phyloP scores from a whole-genome alignment of 2,888 invertebrate species.

The Drosophila rubida region DNA sequence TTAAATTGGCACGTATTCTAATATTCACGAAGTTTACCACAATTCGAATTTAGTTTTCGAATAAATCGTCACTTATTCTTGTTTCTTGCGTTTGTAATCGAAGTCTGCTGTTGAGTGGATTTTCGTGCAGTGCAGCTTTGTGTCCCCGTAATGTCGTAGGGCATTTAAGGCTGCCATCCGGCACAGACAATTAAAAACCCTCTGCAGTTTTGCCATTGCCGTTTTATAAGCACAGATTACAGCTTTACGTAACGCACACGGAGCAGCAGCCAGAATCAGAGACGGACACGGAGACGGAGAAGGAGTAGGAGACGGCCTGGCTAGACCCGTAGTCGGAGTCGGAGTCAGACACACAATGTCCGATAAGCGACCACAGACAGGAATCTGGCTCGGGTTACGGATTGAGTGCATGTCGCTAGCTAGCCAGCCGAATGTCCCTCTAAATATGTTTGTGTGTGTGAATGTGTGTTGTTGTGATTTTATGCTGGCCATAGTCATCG shows the following conservation, averaged over 20 bases:
- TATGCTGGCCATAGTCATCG: constrained; percentile 72
- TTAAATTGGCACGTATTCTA: too few relatives aligned
- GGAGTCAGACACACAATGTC: constrained; percentile 55
- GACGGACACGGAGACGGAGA: constrained; percentile 20
- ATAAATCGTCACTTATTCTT: too few relatives aligned
- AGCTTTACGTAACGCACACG: constrained; percentile 76
- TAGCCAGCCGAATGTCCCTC: constrained; percentile 28
- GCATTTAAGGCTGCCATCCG: constrained; percentile 78
- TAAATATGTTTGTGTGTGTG: constrained; percentile 23
- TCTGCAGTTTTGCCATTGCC: constrained; percentile 79
- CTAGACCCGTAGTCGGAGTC: not conserved
- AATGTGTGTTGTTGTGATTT: constrained; percentile 66
- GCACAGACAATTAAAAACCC: constrained; percentile 79
- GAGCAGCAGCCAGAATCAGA: constrained; percentile 9
- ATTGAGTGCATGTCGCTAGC: constrained; percentile 26
- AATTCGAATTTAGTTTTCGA: too few relatives aligned
- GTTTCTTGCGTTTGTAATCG: too few relatives aligned
- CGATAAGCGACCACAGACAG: constrained; percentile 69
- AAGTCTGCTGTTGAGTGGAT: not conserved
- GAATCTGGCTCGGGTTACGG: constrained; percentile 42
- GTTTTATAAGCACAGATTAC: constrained; percentile 81
- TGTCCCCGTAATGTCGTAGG: constrained; percentile 51
- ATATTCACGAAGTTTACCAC: too few relatives aligned
- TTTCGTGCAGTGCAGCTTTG: constrained; percentile 29
- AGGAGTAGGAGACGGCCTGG: constrained; percentile 6